phyloP scores from a whole-genome alignment of 2,888 invertebrate species.

The Panopea generosa region DNA sequence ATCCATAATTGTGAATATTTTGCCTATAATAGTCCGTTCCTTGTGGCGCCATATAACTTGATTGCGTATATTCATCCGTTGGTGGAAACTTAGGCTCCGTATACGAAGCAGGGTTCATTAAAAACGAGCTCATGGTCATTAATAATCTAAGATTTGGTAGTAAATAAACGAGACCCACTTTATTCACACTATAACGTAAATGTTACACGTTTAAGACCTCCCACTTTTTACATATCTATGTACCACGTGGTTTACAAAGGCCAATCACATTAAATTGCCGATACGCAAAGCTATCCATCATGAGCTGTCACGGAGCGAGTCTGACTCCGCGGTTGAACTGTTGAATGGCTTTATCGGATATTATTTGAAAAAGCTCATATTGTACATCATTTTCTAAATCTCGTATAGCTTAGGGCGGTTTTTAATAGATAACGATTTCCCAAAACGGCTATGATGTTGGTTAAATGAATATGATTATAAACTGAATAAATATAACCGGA shows the following conservation, averaged over 20 bases:
- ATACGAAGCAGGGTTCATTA: constrained; percentile 91
- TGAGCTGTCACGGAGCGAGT: constrained; percentile 44
- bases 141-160: constrained; percentile 87
- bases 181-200: constrained; percentile 73
- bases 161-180: constrained; percentile 83
- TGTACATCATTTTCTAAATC: constrained; percentile 5
- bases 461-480: no score
- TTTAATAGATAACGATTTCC: neutral
- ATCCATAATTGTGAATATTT: constrained; percentile 81
- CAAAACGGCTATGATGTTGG: neutral
- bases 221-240: constrained; percentile 68
- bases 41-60: constrained; percentile 89
- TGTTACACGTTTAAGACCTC: constrained; percentile 58
- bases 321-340: neutral
- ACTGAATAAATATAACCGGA: no score
- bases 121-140: constrained; percentile 96
- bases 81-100: constrained; percentile 89
- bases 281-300: constrained; percentile 80
- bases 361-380: constrained; percentile 4
- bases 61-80: constrained; percentile 94
- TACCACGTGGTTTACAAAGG: constrained; percentile 87
- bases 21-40: constrained; percentile 86
- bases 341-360: neutral
- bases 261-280: constrained; percentile 86
- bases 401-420: neutral